phyloP scores from a whole-genome alignment of 2,888 invertebrate genomes.

The Drosophila borborema region DNA sequence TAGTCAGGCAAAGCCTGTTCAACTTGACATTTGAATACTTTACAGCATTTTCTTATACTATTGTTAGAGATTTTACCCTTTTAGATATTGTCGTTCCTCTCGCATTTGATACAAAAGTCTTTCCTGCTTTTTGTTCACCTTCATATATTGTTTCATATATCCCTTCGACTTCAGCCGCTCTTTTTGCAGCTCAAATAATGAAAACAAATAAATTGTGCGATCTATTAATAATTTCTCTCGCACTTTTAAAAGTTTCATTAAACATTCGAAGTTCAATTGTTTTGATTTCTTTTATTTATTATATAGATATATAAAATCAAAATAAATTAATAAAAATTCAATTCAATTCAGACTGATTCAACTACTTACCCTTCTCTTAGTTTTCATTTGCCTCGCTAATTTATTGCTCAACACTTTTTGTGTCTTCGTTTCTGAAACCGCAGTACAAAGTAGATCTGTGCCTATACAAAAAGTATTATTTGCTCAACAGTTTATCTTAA shows the following conservation, averaged over 20 bases:
- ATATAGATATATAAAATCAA: too few relatives aligned
- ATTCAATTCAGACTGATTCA: neutral
- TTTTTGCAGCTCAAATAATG: conserved; percentile 2
- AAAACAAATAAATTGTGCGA: neutral
- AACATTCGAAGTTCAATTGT: neutral
- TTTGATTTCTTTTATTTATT: too few relatives aligned
- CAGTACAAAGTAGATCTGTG: neutral
- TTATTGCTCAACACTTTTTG: neutral
- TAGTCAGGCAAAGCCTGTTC: neutral
- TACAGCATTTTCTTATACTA: neutral
- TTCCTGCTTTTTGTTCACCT: neutral
- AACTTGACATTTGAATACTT: neutral
- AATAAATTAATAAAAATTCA: neutral
- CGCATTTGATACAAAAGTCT: neutral
- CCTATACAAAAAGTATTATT: neutral
- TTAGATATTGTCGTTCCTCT: conserved; percentile 1
- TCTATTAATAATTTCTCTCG: conserved; percentile 4
- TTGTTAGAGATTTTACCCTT: neutral
- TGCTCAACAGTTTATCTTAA: neutral
- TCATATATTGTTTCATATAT: neutral
- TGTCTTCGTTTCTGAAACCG: neutral
- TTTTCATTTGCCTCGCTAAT: neutral
- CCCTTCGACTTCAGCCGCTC: conserved; percentile 1
- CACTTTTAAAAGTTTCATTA: conserved; percentile 1
- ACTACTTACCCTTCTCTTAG: neutral